Percentiles rank a stretch among this genome's conserved stretches.
Conservation (phyloP, 2,888 invertebrate genomes). For the Exephanes ischioxanthus region DNA sequence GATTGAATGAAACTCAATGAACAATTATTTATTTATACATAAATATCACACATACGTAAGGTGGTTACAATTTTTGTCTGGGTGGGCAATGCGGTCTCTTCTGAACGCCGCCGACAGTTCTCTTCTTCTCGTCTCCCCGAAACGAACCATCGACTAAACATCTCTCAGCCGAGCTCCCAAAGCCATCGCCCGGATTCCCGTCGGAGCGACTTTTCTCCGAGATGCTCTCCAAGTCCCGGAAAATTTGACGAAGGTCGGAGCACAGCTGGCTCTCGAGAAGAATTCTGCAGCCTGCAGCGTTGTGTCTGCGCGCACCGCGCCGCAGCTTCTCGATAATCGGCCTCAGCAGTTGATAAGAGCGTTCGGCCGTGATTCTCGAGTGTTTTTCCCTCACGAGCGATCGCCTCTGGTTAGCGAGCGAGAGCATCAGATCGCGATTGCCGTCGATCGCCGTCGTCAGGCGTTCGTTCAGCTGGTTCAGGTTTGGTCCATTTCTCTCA, state of each 20-base stretch:
- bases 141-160: slow-evolving; percentile 9
- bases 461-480: slow-evolving; percentile 54
- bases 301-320: slow-evolving; percentile 60
- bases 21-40: neutral
- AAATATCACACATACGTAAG: neutral
- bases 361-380: slow-evolving; percentile 69
- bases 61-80: slow-evolving; percentile 26
- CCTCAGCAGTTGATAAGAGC: slow-evolving; percentile 64
- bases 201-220: slow-evolving; percentile 12
- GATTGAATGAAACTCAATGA: no score
- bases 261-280: slow-evolving; percentile 65
- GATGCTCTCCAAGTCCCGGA: slow-evolving; percentile 64
- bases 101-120: slow-evolving; percentile 4
- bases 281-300: slow-evolving; percentile 52
- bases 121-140: slow-evolving; percentile 13
- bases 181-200: neutral
- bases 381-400: slow-evolving; percentile 65
- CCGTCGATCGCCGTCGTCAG: slow-evolving; percentile 61
- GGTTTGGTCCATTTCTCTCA: slow-evolving; percentile 24
- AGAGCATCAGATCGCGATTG: slow-evolving; percentile 65
- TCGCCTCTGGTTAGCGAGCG: slow-evolving; percentile 63
- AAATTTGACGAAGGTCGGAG: slow-evolving; percentile 65
- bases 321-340: slow-evolving; percentile 67
- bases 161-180: neutral
- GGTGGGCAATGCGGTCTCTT: slow-evolving; percentile 63